phyloP scores from a whole-genome alignment of 2,888 invertebrate genomes.

The Peribatodes rhomboidaria region DNA sequence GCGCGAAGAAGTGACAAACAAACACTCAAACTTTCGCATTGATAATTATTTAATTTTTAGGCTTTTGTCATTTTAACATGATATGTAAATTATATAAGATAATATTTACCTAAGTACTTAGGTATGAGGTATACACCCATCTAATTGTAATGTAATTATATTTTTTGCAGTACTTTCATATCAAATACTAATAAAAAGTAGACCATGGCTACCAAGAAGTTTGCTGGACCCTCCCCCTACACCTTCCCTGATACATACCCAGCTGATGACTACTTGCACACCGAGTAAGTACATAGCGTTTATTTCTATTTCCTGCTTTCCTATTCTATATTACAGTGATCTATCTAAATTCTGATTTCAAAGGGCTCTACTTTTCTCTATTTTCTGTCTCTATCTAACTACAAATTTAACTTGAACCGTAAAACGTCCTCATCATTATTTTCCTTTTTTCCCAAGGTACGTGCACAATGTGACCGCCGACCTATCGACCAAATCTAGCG shows the following conservation, averaged over 20 bases:
- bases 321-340: background rate
- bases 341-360: too few relatives aligned
- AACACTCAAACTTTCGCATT: too few relatives aligned
- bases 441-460: slow-evolving; percentile 63
- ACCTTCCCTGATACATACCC: slow-evolving; percentile 64
- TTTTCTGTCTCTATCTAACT: background rate
- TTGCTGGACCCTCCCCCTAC: slow-evolving; percentile 83
- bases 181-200: slow-evolving; percentile 19
- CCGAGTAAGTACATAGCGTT: slow-evolving; percentile 68
- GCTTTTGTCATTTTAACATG: too few relatives aligned
- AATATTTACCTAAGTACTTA: too few relatives aligned
- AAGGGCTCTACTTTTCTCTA: background rate
- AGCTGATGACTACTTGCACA: slow-evolving; percentile 76
- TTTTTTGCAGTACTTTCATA: slow-evolving; percentile 24
- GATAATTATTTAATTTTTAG: too few relatives aligned
- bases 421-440: background rate
- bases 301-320: background rate
- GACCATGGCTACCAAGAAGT: slow-evolving; percentile 83
- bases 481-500: slow-evolving; percentile 50
- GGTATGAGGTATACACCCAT: too few relatives aligned
- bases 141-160: background rate
- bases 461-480: slow-evolving; percentile 68
- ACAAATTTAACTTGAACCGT: background rate
- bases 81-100: too few relatives aligned
- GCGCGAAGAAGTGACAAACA: too few relatives aligned